Evolutionary conservation across 2,797 vertebrate genomes (phyloP), one percentile per base, ranked within the genome.

Genomic region (Octomys mimax): DNA sequence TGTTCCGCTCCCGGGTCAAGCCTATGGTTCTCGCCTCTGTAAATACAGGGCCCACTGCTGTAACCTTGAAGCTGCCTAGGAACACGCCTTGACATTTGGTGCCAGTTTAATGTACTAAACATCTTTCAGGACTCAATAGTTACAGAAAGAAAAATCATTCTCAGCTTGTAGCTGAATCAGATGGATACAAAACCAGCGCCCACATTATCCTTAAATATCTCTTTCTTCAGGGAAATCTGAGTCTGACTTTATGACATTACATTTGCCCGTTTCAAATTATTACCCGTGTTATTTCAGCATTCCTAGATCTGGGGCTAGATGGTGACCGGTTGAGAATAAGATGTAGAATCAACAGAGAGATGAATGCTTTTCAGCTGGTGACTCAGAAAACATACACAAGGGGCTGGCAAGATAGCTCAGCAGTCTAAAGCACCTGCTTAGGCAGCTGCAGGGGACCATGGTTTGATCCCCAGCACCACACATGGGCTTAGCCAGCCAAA

Each of bases 71-170:
- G 97, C 73, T 97, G 86, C 92, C 87, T 93, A 87, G 68, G 96
- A 98, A 95, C 57, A 59, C 28, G 96, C 96, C 96, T 97, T 94
- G 97, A 98, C 91, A 94, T 93, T 96, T 89, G 95, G 93, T 96
- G 95, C 94, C 16, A 0, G 92, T 98, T 98, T 97, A 97, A 97
- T 96, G 97, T 96, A 97, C 97, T 96, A 98, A 98, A 96, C 93
- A 86, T 98, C 98, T 98, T 97, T 92, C 95, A 96, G 96, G 97
- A 98, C 97, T 92, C 89, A 46, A 78, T 97, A 97, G 98, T 98
- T 98, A 97, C 96, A 97, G 96, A 94, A 98, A 98, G 98, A 98
- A 98, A 98, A 98, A 97, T 97, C 0, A 98, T 98, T 98, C 98
- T 97, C 95, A 94, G 97, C 96, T 96, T 95, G 92, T 95, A 97